These are phyloP conservation scores for Myiagra hebetior DNA, from an alignment of 2,113 vertebrate species.

Conservation along the genomic window DNA sequence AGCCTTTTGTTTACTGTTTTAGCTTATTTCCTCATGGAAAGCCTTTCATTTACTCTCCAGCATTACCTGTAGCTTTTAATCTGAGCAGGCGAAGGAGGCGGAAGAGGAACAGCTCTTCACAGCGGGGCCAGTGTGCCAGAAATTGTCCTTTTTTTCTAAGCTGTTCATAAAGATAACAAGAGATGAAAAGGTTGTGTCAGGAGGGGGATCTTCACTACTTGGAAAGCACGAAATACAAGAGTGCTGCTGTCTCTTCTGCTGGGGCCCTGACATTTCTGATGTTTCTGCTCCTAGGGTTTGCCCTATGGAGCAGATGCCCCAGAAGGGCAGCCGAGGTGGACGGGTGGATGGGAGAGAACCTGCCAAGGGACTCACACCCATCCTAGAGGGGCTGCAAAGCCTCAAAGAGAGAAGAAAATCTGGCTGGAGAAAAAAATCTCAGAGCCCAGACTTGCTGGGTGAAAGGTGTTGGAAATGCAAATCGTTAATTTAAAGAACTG, in stretches of 20 bases:
- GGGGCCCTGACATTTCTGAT: background rate
- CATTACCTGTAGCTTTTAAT: conserved; percentile 5
- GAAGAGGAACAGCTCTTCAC: background rate
- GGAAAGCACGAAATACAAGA: background rate
- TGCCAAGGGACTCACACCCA: background rate
- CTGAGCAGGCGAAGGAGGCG: background rate
- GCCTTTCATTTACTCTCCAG: conserved; percentile 2
- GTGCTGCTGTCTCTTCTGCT: background rate
- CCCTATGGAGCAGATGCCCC: background rate
- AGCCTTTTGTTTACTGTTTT: background rate
- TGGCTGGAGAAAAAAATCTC: background rate
- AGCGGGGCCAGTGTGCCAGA: background rate
- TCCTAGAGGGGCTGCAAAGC: background rate
- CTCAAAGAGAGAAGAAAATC: background rate
- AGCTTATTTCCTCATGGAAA: background rate
- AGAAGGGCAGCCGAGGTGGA: background rate
- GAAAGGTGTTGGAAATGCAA: conserved; percentile 29
- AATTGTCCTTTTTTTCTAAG: background rate
- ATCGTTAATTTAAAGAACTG: background rate
- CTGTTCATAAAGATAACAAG: background rate
- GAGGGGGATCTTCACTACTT: background rate
- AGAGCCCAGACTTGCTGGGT: background rate
- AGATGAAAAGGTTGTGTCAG: background rate
- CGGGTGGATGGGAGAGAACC: background rate
- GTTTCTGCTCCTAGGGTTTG: background rate